Percentiles rank a stretch among this genome's conserved stretches.
These are phyloP conservation scores for Synanthedon andrenaeformis DNA, from an alignment of 2,888 invertebrate genomes.

Conservation along the genomic window DNA sequence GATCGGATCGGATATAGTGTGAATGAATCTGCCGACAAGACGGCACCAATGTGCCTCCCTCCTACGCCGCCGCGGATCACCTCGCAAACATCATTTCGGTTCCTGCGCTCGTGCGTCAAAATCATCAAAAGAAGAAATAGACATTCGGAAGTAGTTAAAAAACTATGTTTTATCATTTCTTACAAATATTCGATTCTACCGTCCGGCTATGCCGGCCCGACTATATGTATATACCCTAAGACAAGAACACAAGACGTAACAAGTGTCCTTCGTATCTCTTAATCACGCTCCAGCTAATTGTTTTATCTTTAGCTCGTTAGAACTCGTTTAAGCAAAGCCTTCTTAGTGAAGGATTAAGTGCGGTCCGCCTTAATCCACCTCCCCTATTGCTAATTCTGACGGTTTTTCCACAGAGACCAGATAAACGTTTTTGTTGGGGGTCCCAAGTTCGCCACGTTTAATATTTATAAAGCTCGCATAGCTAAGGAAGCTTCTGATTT, in stretches of 20 bases:
- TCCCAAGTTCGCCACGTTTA: conserved; percentile 47
- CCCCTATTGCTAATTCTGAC: conserved; percentile 64
- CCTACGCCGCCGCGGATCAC: not conserved
- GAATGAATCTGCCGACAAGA: not conserved
- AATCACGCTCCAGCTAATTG: conserved; percentile 67
- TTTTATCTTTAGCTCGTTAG: conserved; percentile 71
- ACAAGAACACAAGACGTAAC: conserved; percentile 50
- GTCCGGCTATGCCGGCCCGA: too few relatives aligned
- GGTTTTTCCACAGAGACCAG: conserved; percentile 66
- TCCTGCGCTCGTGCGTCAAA: not conserved
- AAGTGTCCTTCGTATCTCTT: conserved; percentile 68
- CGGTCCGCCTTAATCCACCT: conserved; percentile 66
- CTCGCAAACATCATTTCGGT: not conserved
- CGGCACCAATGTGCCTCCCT: not conserved
- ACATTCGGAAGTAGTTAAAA: not conserved
- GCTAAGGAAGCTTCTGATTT: conserved; percentile 44
- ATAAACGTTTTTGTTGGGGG: conserved; percentile 65
- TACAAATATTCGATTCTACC: too few relatives aligned
- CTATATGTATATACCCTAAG: too few relatives aligned
- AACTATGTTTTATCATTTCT: not conserved
- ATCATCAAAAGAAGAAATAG: not conserved
- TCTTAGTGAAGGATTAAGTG: conserved; percentile 71
- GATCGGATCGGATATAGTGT: not conserved
- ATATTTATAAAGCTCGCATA: conserved; percentile 63
- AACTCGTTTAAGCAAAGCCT: conserved; percentile 71